Conservation (phyloP, 2,888 invertebrate species). For the Petrolisthes manimaculis region DNA sequence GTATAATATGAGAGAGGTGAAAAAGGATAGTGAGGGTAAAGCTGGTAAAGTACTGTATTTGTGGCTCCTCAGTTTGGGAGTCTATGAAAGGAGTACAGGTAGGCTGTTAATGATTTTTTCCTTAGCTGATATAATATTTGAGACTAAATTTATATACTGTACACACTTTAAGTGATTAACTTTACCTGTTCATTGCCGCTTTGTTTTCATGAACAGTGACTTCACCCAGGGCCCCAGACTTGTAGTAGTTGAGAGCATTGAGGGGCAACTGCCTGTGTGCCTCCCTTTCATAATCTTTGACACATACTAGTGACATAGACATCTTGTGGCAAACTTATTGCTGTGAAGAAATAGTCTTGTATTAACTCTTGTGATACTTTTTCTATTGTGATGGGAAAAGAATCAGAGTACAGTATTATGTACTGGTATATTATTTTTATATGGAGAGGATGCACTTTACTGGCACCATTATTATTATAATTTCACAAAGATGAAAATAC, state of each 20-base stretch:
- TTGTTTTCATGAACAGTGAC: conserved; percentile 80
- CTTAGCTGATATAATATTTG: neutral
- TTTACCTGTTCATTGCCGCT: conserved; percentile 81
- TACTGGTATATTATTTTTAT: neutral
- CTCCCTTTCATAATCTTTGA: conserved; percentile 82
- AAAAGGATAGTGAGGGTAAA: no score
- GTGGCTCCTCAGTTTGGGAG: no score
- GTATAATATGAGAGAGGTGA: no score
- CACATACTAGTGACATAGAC: conserved; percentile 74
- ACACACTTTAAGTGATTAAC: neutral
- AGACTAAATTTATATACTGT: neutral
- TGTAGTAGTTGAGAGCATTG: conserved; percentile 84
- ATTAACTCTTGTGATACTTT: neutral
- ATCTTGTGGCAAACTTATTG: neutral
- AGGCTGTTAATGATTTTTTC: neutral
- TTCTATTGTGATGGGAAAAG: neutral
- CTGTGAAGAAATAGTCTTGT: neutral
- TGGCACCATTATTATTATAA: no score
- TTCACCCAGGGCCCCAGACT: conserved; percentile 86
- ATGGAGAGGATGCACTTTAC: neutral
- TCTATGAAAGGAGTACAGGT: neutral
- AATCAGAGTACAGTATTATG: neutral
- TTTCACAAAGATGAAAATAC: no score
- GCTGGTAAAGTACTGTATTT: no score
- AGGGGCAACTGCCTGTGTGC: conserved; percentile 78